phyloP scores from a whole-genome alignment of 1,140 invertebrate species.

The Drosophila pseudoobscura region DNA sequence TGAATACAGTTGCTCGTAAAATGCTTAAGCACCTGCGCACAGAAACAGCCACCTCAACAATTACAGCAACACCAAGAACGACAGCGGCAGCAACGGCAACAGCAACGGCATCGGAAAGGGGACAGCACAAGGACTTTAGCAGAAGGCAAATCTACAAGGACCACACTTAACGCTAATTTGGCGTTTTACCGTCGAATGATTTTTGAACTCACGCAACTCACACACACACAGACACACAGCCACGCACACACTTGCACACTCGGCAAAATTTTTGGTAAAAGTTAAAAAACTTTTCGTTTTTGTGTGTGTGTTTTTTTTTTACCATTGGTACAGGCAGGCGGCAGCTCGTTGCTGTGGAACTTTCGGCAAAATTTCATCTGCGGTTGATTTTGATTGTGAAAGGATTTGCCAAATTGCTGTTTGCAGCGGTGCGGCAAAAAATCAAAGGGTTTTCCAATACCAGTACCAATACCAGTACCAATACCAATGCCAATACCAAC shows the following conservation, averaged over 20 bases:
- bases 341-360: slow-evolving; percentile 44
- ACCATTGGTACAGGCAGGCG: slow-evolving; percentile 30
- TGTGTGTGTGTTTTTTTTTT: slow-evolving; percentile 10
- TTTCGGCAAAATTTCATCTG: slow-evolving; percentile 80
- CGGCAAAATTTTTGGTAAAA: slow-evolving; percentile 26
- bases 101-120: slow-evolving; percentile 13
- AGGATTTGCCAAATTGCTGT: slow-evolving; percentile 83
- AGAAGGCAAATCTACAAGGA: slow-evolving; percentile 6
- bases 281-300: slow-evolving; percentile 20
- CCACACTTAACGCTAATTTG: slow-evolving; percentile 75
- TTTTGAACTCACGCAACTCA: slow-evolving; percentile 49
- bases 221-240: slow-evolving; percentile 6
- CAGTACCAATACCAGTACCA: slow-evolving; percentile 24
- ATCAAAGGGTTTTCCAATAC: slow-evolving; percentile 80
- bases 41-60: slow-evolving; percentile 46
- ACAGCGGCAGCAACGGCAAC: not conserved
- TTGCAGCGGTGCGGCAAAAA: slow-evolving; percentile 78
- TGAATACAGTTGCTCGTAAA: slow-evolving; percentile 80
- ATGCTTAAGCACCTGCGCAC: slow-evolving; percentile 76
- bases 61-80: slow-evolving; percentile 12
- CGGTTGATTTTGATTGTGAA: slow-evolving; percentile 83
- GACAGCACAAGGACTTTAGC: slow-evolving; percentile 35
- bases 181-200: slow-evolving; percentile 75
- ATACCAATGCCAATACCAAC: no score
- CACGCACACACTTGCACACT: slow-evolving; percentile 5